Conservation (phyloP, 2,113 vertebrate genomes). For the Plecturocebus donacophilus region DNA sequence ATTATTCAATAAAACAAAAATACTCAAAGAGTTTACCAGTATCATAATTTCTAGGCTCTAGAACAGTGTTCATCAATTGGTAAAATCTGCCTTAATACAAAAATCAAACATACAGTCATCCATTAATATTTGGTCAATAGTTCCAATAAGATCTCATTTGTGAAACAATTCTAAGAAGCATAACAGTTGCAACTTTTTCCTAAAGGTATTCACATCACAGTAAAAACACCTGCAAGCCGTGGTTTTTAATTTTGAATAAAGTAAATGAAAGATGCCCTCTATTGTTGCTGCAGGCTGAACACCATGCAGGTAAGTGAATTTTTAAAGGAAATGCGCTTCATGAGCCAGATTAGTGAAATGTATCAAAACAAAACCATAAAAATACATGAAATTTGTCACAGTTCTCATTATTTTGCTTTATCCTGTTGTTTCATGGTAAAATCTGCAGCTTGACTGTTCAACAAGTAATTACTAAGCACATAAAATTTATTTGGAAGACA, state of each 20-base stretch:
- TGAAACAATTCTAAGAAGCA: not conserved
- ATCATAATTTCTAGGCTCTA: not conserved
- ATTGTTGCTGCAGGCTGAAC: not conserved
- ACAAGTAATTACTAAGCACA: not conserved
- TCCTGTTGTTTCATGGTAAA: not conserved
- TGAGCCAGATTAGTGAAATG: not conserved
- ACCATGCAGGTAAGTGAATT: not conserved
- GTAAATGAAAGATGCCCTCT: not conserved
- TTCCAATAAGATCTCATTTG: not conserved
- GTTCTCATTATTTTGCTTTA: not conserved
- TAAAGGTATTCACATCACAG: not conserved
- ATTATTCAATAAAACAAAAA: not conserved
- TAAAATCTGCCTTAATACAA: not conserved
- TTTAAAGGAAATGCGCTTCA: not conserved
- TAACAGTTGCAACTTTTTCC: not conserved
- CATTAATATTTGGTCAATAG: not conserved
- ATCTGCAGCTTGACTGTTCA: not conserved
- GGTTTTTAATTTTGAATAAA: not conserved
- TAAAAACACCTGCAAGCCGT: not conserved
- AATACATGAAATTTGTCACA: not conserved
- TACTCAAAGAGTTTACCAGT: not conserved
- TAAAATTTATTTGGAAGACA: not conserved
- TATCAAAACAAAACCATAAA: not conserved
- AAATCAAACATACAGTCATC: not conserved
- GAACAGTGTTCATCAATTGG: not conserved